Base-by-base conservation (phyloP, 2,888 invertebrate species). In the Meiosimyza decipiens region DNA sequence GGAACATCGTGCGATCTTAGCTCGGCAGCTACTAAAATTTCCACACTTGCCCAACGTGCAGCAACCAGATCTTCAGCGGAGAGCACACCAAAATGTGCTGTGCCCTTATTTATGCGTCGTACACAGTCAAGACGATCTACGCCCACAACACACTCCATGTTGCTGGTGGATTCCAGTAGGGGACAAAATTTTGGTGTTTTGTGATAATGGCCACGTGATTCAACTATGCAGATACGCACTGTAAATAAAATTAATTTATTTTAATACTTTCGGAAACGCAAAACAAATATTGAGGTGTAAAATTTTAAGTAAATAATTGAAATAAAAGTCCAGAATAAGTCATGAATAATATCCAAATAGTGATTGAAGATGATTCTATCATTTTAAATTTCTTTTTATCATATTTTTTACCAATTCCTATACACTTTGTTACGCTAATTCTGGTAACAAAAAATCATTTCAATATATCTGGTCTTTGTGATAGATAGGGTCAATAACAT, bases 31-130 rank as follows among this genome's bases (percentile, higher is more conserved):
- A 94, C 90, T 66, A 94, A 86, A 52, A 94, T 89, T 74, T 92
- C 91, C 0, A 91, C 88, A 71, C 90, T 88, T 0, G 91, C 90
- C 90, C 92, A 93, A 71, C 90, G 89, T 0, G 92, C 91, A 0
- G 93, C 91, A 6, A 96, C 89, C 79, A 96, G 90, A 85, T 96
- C 96, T 82, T 96, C 96, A 0, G 96, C 92, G 69, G 93, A 92
- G 80, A 95, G 91, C 13, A 94, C 92, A 0, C 95, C 92, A 81
- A 97, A 93, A 86, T 97, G 96, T 0, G 94, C 96, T 1, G 91
- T 90, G 1, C 93, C 93, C 80, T 91, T 91, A 71, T 91, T 89
- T 79, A 97, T 92, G 77, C 92, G 90, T 6, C 93, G 89, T 74
- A 97, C 89, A 81, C 97, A 97, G 81, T 94, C 93, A 77, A 95